Base-by-base conservation (phyloP, 2,797 vertebrate genomes). In the Mycteria americana region DNA sequence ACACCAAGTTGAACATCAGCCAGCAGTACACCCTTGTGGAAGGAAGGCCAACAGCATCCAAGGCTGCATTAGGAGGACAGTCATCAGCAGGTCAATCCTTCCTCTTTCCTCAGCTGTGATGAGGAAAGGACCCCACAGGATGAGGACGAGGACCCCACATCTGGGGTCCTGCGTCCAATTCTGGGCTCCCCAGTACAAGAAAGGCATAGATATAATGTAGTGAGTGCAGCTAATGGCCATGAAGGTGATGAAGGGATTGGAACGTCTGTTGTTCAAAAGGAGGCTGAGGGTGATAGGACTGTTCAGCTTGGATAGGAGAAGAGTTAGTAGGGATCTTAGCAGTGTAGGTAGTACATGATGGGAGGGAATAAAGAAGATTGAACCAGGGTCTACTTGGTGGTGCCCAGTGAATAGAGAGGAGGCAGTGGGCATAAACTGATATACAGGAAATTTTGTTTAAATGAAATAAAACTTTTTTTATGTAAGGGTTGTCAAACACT, bases 61-160 rank as follows among this genome's bases (percentile, higher is more conserved):
- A 22, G n/a, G 7, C 67, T 74, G 17, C 24, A 5, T 77, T 50
- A 59, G 25, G 17, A 59, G 37, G 33, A 25, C 18, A 46, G 18
- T 50, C 6, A 28, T 46, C 19, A 50, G 15, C 19, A 28, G 19
- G 28, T 63, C 28, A 43, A 0, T 81, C 33, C 14, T 74, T 39
- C 22, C 24, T 65, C 13, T 69, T 57, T 11, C 5, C 23, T 78
- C 39, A 72, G 30, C 23, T 74, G 23, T 48, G 17, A 12, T 45
- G 46, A 73, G 23, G 10, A 39, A 39, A 39, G 37, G 37, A 39
- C 37, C 37, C 10, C 37, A 39, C 10, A 39, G 37, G 37, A 39
- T 39, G n/a, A n/a, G n/a, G n/a, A n/a, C n/a, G 37, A 39, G 37
- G 37, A 39, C 10, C 37, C 0, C 6, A 12, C 3, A 10, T 62